Evolutionary conservation across 2,888 invertebrate genomes (phyloP).

Genomic region (Danaus chrysippus): DNA sequence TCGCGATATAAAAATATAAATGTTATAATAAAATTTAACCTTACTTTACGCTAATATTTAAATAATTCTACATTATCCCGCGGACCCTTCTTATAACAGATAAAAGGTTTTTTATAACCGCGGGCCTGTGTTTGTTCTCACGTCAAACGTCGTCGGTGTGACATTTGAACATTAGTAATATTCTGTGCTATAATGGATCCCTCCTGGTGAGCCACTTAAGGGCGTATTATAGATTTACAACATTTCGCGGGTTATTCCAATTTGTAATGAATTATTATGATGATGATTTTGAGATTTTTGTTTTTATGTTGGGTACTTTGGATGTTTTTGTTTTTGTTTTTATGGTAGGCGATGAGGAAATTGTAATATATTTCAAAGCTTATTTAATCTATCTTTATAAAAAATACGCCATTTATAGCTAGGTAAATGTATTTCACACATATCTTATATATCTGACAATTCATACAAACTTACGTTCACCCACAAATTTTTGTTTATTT

Average conservation of each 20-base stretch:
- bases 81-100: constrained; percentile 8
- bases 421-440: no score
- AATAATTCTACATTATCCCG: constrained; percentile 1
- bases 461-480: no score
- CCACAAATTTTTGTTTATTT: no score
- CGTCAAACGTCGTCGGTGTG: constrained; percentile 66
- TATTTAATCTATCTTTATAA: no score
- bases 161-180: constrained; percentile 73
- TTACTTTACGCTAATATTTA: not conserved
- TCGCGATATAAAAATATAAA: not conserved
- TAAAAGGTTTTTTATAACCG: constrained; percentile 29
- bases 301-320: not conserved
- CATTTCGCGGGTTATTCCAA: constrained; percentile 7
- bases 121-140: constrained; percentile 64
- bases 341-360: no score
- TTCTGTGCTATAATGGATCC: constrained; percentile 60
- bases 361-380: no score
- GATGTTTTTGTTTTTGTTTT: no score
- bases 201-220: constrained; percentile 50
- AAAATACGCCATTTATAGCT: no score
- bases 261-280: not conserved
- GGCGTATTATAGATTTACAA: constrained; percentile 25
- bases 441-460: no score
- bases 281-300: not conserved
- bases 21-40: not conserved